Evolutionary conservation across 2,113 vertebrate species (phyloP), one percentile per base, ranked within the genome.

Genomic region (Mugil cephalus): DNA sequence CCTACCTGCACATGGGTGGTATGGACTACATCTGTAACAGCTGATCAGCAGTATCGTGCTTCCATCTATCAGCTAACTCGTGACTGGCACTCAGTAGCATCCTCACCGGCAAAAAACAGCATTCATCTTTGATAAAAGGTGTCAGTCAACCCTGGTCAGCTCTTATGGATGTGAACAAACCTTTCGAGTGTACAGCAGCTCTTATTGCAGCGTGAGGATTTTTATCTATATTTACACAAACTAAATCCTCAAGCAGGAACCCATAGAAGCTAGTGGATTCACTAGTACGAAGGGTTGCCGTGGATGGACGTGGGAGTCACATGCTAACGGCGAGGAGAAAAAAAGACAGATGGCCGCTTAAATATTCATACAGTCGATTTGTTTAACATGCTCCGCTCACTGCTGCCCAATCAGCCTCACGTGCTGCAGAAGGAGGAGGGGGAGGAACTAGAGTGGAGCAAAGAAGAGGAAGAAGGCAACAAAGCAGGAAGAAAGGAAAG

Each of bases 361-460:
- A 77, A 80, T 82, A 83, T 84, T 80, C 47, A 83, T 74, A 40
- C 12, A 39, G 38, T 61, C 60, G 15, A 53, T 88, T 81, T 88
- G 74, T 80, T 58, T 62, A 43, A 66, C 35, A 21, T 55, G 39
- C 54, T 74, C 67, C 17, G 17, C 60, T 84, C 51, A 62, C 42
- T 19, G 43, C 14, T 65, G 76, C 59, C 21, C 34, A 42, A 66
- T 53, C 43, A 58, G 65, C 36, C 51, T 79, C 77, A 74, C 55
- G 7, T 84, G 77, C 71, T 50, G 71, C 24, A 58, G 43, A 13
- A 48, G 24, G 36, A 39, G 58, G 36, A 17, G 8, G 36, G 39
- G 4, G 30, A 30, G 39, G 36, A 17, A 9, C 12, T 34, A n/a
- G 66, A 17, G 15, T 1, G 7, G 43, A 66, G 21, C 10, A 19